Base-by-base conservation (phyloP, 2,888 invertebrate genomes). In the Zygaena filipendulae region DNA sequence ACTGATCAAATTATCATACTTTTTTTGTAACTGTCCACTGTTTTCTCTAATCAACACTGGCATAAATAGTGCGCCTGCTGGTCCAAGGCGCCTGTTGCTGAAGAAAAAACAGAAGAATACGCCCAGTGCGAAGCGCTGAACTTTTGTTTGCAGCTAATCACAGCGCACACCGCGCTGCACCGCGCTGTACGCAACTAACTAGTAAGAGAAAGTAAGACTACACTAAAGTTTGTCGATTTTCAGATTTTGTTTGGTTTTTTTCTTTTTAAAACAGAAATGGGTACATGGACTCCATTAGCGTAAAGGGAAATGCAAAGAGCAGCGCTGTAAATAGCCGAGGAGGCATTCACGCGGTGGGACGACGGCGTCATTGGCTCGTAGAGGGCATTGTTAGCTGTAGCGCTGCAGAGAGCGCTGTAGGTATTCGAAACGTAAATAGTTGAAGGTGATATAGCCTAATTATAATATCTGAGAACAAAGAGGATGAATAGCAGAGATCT, bases 281-380 rank as follows among this genome's bases (percentile, higher is more conserved):
- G 33, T 30, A 43, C 38, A 30, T 38, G 42, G 38, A 30, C 27
- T 31, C 38, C 35, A 42, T 49, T 46, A 45, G 39, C 32, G 36
- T n/a, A n/a, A 38, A 18, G 25, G 26, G 27, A 36, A 36, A 39
- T 40, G 35, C 44, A 53, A 47, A 52, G 43, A 51, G 55, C 40
- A 42, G n/a, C 33, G 46, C 47, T 45, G 60, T 59, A 59, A 58
- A 60, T 53, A 58, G 50, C 40, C 46, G 43, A 49, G 45, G 39
- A 49, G 40, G 44, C 42, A 47, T 46, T 40, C 42, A 50, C 42
- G 42, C 42, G 40, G 40, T 40, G 36, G 36, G 32, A 39, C 41
- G 38, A 42, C 35, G 35, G 37, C 43, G 40, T 50, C 58, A 60
- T 58, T 54, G 47, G 51, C 39, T 47, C 43, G 48, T 45, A n/a